Conservation (phyloP, 2,888 invertebrate genomes). For the Dicyrtoma fusca region DNA sequence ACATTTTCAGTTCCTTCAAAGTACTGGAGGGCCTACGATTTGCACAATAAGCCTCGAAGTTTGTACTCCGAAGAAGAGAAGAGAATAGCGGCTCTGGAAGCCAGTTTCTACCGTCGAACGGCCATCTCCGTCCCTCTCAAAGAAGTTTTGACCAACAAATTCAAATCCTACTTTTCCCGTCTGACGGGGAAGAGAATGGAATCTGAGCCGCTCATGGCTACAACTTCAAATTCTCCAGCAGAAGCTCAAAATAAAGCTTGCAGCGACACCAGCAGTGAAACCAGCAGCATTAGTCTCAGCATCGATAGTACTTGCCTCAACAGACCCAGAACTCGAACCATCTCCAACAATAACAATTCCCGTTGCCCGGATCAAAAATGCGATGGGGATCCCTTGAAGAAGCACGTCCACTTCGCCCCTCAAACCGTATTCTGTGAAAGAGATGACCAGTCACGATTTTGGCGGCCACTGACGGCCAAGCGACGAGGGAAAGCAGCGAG, state of each 20-base stretch:
- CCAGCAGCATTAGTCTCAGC: background rate
- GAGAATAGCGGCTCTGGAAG: slow-evolving; percentile 4
- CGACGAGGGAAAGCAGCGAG: background rate
- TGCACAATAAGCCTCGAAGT: slow-evolving; percentile 27
- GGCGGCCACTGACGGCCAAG: slow-evolving; percentile 28
- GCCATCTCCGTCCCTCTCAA: slow-evolving; percentile 27
- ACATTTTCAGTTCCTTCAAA: slow-evolving; percentile 24
- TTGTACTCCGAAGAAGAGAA: slow-evolving; percentile 26
- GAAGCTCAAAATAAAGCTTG: background rate
- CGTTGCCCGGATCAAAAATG: background rate
- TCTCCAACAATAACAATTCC: background rate
- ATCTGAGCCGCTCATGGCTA: slow-evolving; percentile 10
- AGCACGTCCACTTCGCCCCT: slow-evolving; percentile 44
- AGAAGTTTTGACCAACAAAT: slow-evolving; percentile 17
- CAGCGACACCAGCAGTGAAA: background rate
- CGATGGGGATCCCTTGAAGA: background rate
- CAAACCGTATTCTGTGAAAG: slow-evolving; percentile 49
- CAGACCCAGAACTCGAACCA: too few relatives aligned
- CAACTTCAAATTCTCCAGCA: background rate
- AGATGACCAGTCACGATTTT: slow-evolving; percentile 47
- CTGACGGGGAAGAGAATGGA: background rate
- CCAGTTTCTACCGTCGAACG: background rate
- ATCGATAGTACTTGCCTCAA: too few relatives aligned
- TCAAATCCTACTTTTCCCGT: slow-evolving; percentile 16
- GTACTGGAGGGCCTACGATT: slow-evolving; percentile 25